Evolutionary conservation across 2,113 vertebrate genomes (phyloP), one percentile per base, ranked within the genome.

Genomic region (Odocoileus virginianus): DNA sequence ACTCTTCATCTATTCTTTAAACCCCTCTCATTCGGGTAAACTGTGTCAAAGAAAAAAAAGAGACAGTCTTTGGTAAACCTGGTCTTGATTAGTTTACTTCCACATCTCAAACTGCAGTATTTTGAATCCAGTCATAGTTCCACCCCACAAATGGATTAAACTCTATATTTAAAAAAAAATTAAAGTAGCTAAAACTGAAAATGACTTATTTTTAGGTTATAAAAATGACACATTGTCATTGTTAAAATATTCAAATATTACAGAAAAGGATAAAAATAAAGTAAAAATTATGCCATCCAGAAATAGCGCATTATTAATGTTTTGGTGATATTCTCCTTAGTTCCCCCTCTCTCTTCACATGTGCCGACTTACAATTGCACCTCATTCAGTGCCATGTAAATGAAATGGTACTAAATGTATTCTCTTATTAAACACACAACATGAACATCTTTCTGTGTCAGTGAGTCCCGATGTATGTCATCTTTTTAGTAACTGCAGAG

Each of bases 191-290:
- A 92, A 36, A 91, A 57, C 74, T 85, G 28, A 94, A 97, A 92
- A 90, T 58, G 15, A 3, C 16, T 93, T 78, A 94, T 60, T 91
- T 97, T 97, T 96, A 58, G 21, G 60, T 94, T 55, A 47, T 33
- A 81, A 81, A 90, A 82, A 71, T 36, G 43, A 58, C 58, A 54
- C 21, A 52, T 19, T 85, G 74, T 86, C 33, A 27, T 40, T 57
- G 28, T 81, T 67, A 82, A 96, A 93, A 54, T 61, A 86, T 71
- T 45, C 58, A 82, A 92, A 87, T 45, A 71, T 54, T 33, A 81
- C 33, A 57, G n/a, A 82, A 58, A 81, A 81, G n/a, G 40, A 13
- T 45, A 94, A 93, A 86, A 93, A 40, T 50, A 47, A 93, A 86
- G 54, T 60, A 47, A 95, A 78, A 94, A 58, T n/a, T 57, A 33